These are phyloP conservation scores for Dryobotodes eremita DNA, from an alignment of 2,888 invertebrate genomes.

Conservation along the genomic window DNA sequence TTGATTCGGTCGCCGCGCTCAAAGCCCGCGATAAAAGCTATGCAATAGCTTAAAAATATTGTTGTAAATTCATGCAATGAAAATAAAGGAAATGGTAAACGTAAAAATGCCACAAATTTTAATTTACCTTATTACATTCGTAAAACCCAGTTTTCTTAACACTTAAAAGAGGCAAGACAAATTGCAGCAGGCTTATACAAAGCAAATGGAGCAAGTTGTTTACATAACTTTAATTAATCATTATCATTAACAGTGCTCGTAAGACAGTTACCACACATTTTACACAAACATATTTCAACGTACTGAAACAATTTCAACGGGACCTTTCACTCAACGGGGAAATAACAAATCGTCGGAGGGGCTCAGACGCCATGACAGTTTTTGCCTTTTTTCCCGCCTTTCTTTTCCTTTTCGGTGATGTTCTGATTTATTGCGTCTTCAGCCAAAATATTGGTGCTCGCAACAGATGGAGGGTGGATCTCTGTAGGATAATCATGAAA, in stretches of 20 bases:
- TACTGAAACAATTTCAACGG: slow-evolving; percentile 61
- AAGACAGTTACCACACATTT: slow-evolving; percentile 43
- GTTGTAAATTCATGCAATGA: background rate
- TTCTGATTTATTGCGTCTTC: slow-evolving; percentile 65
- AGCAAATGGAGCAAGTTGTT: slow-evolving; percentile 49
- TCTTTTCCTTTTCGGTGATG: slow-evolving; percentile 53
- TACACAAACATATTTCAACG: slow-evolving; percentile 54
- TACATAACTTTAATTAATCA: slow-evolving; percentile 56
- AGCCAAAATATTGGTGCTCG: slow-evolving; percentile 42
- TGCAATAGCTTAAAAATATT: no score
- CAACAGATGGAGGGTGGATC: slow-evolving; percentile 48
- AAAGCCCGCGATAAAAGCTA: no score
- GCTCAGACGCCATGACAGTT: slow-evolving; percentile 65
- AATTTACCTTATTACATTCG: background rate
- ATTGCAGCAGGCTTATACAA: slow-evolving; percentile 29
- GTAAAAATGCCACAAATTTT: background rate
- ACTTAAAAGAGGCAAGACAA: slow-evolving; percentile 22
- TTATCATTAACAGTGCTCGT: slow-evolving; percentile 33
- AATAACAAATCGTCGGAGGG: slow-evolving; percentile 65
- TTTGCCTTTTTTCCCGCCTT: slow-evolving; percentile 59
- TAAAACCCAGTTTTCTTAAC: slow-evolving; percentile 12
- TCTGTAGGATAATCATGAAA: slow-evolving; percentile 33
- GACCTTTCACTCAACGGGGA: slow-evolving; percentile 58
- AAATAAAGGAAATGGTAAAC: background rate
- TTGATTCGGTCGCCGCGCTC: no score